Evolutionary conservation across 2,113 vertebrate genomes (phyloP).

Genomic region (Grantiella picta): DNA sequence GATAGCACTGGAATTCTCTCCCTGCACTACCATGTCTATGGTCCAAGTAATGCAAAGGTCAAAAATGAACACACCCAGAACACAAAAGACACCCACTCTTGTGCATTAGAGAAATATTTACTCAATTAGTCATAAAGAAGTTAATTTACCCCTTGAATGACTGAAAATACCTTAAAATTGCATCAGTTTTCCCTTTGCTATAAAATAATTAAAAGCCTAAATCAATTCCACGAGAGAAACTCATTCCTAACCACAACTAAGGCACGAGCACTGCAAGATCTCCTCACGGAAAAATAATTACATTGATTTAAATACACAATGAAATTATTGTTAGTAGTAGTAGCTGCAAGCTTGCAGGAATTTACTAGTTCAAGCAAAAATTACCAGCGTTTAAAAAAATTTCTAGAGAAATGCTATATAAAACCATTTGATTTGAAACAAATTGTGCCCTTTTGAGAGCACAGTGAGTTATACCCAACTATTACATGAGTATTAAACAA

Average conservation of each 20-base stretch:
- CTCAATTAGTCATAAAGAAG: not conserved
- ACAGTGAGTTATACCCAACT: not conserved
- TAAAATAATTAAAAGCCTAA: not conserved
- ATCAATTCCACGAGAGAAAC: not conserved
- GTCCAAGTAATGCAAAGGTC: constrained; percentile 19
- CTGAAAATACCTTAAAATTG: not conserved
- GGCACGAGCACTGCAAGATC: not conserved
- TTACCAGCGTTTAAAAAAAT: not conserved
- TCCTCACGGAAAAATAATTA: not conserved
- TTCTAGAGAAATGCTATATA: not conserved
- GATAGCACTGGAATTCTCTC: not conserved
- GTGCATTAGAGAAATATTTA: not conserved
- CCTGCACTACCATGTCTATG: fast-evolving
- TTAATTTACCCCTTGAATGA: not conserved
- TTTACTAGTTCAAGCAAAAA: not conserved
- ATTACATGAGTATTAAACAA: not conserved
- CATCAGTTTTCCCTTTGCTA: not conserved
- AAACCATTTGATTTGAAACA: not conserved
- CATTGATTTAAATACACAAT: not conserved
- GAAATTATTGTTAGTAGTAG: not conserved
- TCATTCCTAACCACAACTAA: constrained; percentile 2
- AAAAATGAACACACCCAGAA: not conserved
- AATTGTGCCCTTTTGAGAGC: not conserved
- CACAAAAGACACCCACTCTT: not conserved
- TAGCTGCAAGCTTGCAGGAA: not conserved